These are phyloP conservation scores for Poecilobothrus nobilitatus DNA, from an alignment of 2,888 invertebrate species.

Conservation along the genomic window DNA sequence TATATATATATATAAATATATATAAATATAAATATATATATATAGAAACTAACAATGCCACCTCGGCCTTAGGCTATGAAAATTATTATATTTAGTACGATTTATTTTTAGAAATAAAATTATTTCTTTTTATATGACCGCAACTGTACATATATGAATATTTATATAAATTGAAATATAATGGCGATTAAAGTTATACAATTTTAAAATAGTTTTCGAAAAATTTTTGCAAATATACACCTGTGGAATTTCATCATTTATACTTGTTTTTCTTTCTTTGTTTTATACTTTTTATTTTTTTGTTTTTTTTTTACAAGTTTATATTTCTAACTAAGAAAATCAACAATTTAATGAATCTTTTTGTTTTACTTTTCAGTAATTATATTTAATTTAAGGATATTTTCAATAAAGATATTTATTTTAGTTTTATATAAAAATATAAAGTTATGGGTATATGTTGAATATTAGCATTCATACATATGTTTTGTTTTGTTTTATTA, in stretches of 20 bases:
- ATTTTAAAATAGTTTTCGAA: background rate
- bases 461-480: too few species aligned
- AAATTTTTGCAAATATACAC: constrained; percentile 9
- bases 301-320: too few species aligned
- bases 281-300: too few species aligned
- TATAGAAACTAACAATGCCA: too few species aligned
- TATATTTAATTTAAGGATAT: background rate
- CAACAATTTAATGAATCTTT: constrained; percentile 2
- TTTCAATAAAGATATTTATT: background rate
- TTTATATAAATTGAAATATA: background rate
- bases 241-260: constrained; percentile 7
- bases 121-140: background rate
- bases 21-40: too few species aligned
- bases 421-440: background rate
- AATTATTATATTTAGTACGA: too few species aligned
- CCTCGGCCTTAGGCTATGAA: too few species aligned
- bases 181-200: constrained; percentile 6
- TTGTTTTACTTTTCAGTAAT: background rate
- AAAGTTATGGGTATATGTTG: too few species aligned
- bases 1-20: too few species aligned
- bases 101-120: too few species aligned
- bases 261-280: too few species aligned
- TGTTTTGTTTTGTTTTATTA: too few species aligned
- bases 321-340: background rate
- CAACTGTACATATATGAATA: background rate